These are phyloP conservation scores for Marmota monax DNA, from an alignment of 2,113 vertebrate species.

Conservation along the genomic window DNA sequence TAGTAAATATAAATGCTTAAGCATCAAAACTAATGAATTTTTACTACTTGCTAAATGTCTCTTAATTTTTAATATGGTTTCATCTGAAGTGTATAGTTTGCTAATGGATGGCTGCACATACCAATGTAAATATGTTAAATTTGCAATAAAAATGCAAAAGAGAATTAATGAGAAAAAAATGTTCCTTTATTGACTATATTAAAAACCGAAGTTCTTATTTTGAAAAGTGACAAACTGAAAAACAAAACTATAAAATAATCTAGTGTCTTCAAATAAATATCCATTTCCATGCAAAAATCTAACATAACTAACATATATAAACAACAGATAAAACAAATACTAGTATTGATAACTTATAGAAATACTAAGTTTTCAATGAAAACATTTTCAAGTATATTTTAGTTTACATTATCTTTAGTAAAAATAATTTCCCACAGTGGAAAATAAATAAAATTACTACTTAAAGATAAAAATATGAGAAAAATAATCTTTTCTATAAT, in stretches of 20 bases:
- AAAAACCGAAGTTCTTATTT: background rate
- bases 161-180: background rate
- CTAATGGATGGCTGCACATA: background rate
- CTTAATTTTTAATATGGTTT: conserved; percentile 20
- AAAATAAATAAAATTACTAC: conserved; percentile 4
- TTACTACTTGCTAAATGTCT: background rate
- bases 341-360: background rate
- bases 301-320: background rate
- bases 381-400: background rate
- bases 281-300: background rate
- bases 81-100: conserved; percentile 24
- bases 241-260: background rate
- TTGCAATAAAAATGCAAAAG: conserved; percentile 36
- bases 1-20: conserved; percentile 6
- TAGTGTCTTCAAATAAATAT: background rate
- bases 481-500: background rate
- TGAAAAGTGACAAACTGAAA: background rate
- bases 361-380: background rate
- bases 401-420: background rate
- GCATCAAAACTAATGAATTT: background rate
- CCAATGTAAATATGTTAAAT: conserved; percentile 9
- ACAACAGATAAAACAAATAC: background rate
- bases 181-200: background rate
- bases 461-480: background rate
- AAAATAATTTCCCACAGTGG: background rate